Percentiles rank a stretch among this genome's conserved stretches.
phyloP scores from a whole-genome alignment of 2,797 vertebrate genomes.

The Melanotaenia nigrans region DNA sequence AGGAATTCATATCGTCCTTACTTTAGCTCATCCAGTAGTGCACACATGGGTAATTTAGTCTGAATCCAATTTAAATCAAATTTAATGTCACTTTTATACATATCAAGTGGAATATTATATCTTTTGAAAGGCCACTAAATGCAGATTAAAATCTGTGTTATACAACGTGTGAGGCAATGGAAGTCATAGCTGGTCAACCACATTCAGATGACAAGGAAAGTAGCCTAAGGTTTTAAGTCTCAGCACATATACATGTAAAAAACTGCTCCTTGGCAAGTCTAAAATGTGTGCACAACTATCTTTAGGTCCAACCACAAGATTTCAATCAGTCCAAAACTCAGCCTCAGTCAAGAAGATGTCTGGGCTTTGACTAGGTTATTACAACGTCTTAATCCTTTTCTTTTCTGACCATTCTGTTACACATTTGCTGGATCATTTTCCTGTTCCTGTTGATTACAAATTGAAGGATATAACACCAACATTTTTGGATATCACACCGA shows the following conservation, averaged over 20 bases:
- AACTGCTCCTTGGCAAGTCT: background rate
- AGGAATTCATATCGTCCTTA: background rate
- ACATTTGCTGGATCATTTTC: background rate
- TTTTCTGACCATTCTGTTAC: background rate
- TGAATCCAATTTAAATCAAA: background rate
- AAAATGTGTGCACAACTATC: background rate
- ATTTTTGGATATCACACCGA: conserved; percentile 12
- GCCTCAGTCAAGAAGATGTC: background rate
- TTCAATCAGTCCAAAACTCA: background rate
- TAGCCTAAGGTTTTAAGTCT: background rate
- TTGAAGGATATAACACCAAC: no score
- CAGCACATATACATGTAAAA: background rate
- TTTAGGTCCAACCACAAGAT: background rate
- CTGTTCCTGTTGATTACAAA: background rate
- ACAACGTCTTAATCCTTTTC: background rate
- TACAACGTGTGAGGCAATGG: background rate
- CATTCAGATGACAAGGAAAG: background rate
- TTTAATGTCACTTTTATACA: conserved; percentile 7
- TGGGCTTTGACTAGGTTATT: background rate
- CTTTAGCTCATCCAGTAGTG: background rate
- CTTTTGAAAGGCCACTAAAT: background rate
- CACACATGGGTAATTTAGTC: background rate
- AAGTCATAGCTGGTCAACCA: background rate
- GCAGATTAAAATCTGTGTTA: background rate
- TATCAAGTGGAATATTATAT: background rate